Conservation (phyloP, 2,888 invertebrate species). For the Mesorhabditis sp. region DNA sequence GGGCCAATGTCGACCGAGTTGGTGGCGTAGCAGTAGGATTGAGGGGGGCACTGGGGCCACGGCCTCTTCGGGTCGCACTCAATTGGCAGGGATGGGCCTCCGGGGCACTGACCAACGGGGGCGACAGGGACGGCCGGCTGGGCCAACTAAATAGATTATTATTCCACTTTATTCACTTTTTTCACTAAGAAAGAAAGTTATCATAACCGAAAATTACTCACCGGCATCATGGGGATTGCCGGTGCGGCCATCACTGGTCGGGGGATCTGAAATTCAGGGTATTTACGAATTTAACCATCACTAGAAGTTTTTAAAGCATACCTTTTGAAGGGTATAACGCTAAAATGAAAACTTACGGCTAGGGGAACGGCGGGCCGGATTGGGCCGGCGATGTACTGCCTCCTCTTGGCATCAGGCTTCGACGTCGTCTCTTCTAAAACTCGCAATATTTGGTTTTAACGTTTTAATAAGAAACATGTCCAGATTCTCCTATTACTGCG, state of each 20-base stretch:
- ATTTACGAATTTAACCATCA: too few relatives aligned
- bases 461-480: neutral
- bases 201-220: neutral
- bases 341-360: too few relatives aligned
- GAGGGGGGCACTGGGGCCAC: constrained; percentile 58
- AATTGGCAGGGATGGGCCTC: constrained; percentile 53
- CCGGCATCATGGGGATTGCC: neutral
- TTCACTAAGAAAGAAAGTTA: too few relatives aligned
- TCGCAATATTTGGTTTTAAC: neutral
- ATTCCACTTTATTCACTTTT: too few relatives aligned
- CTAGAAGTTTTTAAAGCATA: too few relatives aligned
- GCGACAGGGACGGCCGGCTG: constrained; percentile 42
- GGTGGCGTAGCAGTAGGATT: constrained; percentile 58
- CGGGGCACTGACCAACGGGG: constrained; percentile 52
- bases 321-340: too few relatives aligned
- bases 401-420: neutral
- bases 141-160: neutral
- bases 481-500: too few relatives aligned
- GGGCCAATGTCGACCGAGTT: constrained; percentile 59
- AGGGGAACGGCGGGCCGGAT: neutral
- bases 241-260: constrained; percentile 5
- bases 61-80: constrained; percentile 58
- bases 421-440: constrained; percentile 1
- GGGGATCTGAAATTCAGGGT: neutral
- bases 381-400: constrained; percentile 6